Evolutionary conservation across 37 sponge, comb jelly and placozoan genomes (phyloP).

Genomic region (Chondrosia reniformis): DNA sequence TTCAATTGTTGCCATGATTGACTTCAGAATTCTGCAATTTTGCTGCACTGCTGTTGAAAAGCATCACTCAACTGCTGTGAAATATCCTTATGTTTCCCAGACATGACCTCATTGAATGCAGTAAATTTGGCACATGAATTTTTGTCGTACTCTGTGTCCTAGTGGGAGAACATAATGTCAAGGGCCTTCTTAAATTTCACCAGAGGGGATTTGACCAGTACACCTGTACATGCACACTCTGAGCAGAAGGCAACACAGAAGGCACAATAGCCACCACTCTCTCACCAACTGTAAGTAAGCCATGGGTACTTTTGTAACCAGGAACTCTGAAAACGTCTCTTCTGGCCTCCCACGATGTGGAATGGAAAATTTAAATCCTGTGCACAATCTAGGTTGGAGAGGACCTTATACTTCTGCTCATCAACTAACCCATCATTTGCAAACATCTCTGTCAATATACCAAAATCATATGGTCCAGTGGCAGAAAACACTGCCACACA

Average conservation of each 20-base stretch:
- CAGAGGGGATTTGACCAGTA: not conserved
- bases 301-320: not conserved
- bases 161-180: not conserved
- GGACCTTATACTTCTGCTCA: not conserved
- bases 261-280: not conserved
- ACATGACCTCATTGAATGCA: too few species aligned
- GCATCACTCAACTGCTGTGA: too few species aligned
- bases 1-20: constrained; percentile 38
- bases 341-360: not conserved
- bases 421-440: not conserved
- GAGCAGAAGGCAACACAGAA: not conserved
- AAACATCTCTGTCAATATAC: not conserved
- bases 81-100: too few species aligned
- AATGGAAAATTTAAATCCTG: not conserved
- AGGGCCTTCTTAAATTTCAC: not conserved
- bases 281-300: not conserved
- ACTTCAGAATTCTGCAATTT: not conserved
- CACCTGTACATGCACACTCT: not conserved
- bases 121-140: too few species aligned
- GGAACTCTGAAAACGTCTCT: not conserved
- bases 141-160: too few species aligned
- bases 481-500: not conserved
- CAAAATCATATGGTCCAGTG: not conserved
- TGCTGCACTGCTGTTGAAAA: too few species aligned
- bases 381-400: not conserved